Evolutionary conservation across 2,888 invertebrate genomes (phyloP), one percentile per base, ranked within the genome.

Genomic region (Drosophila colorata): DNA sequence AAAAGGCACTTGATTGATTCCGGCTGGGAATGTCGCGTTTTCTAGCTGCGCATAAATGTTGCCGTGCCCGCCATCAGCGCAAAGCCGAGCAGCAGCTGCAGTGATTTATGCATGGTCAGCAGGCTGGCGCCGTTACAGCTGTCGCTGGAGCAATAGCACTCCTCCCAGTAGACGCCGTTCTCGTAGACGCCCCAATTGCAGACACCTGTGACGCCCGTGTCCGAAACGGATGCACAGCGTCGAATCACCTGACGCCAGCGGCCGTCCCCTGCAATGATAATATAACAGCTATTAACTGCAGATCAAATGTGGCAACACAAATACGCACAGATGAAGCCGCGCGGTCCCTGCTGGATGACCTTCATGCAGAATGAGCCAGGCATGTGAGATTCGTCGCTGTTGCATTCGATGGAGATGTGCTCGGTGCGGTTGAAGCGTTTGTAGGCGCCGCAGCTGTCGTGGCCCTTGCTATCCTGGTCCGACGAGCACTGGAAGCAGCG

Each of bases 341-440:
- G 95, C 0, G 98, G 98, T 64, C 98, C 96, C 91, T 99, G 98
- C 87, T 98, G 97, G 1, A 97, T 96, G 23, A 97, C 94, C 93
- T 99, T 99, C 94, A 98, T 97, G 92, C 99, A 99, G 92, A 99
- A 98, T 2, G 98, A 97, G 7, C 98, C 99, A 20, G 98, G 98
- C 93, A 97, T 97, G 77, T 97, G 95, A 40, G 98, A 97, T 91
- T 98, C 98, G 90, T 98, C 98, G 90, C 96, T 97, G 90, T 96
- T 97, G 91, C 99, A 99, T 89, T 99, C 98, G 2, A 98, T 95
- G 9, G 98, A 95, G 78, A 98, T 96, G 91, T 98, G 97, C 74
- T 95, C 95, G 13, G 95, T 94, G 82, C 94, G 95, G 90, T 98
- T 96, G 90, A 99, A 99, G 79, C 93, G 94, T 74, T 94, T 94